phyloP scores from a whole-genome alignment of 2,113 vertebrate genomes.

The Paratilapia polleni region DNA sequence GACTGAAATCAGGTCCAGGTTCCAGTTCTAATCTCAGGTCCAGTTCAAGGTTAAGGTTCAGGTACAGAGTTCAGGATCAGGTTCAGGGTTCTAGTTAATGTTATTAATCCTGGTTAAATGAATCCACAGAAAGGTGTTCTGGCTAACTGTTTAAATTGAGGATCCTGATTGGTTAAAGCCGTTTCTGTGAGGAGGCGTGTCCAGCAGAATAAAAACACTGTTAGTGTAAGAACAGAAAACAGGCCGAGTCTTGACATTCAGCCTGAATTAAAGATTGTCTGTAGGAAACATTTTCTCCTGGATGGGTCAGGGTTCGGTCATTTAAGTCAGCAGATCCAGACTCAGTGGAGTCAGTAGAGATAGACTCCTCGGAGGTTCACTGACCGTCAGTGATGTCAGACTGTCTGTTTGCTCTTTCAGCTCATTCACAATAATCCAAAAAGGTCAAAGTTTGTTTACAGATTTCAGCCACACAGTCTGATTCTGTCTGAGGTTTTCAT shows the following conservation, averaged over 20 bases:
- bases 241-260: neutral
- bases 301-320: neutral
- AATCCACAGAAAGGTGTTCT: neutral
- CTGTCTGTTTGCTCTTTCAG: conserved; percentile 10
- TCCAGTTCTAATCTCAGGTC: neutral
- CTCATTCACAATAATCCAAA: conserved; percentile 37
- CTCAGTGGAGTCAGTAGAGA: neutral
- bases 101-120: neutral
- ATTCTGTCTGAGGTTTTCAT: conserved; percentile 1
- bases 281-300: neutral
- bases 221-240: neutral
- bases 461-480: neutral
- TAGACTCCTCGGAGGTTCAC: neutral
- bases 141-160: neutral
- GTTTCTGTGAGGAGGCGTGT: neutral
- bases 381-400: neutral
- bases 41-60: too few relatives aligned
- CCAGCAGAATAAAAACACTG: neutral
- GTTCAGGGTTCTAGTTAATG: neutral
- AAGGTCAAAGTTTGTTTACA: conserved; percentile 46
- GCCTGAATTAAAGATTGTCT: neutral
- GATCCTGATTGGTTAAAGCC: neutral
- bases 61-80: neutral
- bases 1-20: neutral
- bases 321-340: neutral